Percentiles rank a stretch among this genome's conserved stretches.
These are phyloP conservation scores for Helicoverpa armigera DNA, from an alignment of 1,140 invertebrate genomes.

Conservation along the genomic window DNA sequence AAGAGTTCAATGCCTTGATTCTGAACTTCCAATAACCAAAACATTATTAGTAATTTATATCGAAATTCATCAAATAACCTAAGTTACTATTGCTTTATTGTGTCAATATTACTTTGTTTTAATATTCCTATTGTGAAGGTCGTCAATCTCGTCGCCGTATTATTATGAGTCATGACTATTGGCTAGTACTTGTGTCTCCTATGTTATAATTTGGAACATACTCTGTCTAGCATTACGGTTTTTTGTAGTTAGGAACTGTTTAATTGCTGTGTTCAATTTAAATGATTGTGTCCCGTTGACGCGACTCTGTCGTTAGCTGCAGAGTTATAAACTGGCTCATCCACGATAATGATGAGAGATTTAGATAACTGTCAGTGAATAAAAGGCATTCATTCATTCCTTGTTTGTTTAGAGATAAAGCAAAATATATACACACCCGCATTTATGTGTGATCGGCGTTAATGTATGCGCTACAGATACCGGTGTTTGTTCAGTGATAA, in stretches of 20 bases:
- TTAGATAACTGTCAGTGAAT: slow-evolving; percentile 23
- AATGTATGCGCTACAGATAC: slow-evolving; percentile 73
- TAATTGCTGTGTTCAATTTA: neutral
- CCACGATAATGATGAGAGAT: slow-evolving; percentile 5
- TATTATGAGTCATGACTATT: slow-evolving; percentile 26
- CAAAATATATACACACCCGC: slow-evolving; percentile 50
- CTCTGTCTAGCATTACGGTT: neutral
- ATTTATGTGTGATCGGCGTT: slow-evolving; percentile 60
- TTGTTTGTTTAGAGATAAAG: slow-evolving; percentile 42
- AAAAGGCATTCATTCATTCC: slow-evolving; percentile 39
- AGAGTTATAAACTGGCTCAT: neutral
- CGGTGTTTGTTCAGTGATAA: slow-evolving; percentile 80
- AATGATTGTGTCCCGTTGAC: neutral
- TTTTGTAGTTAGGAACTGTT: neutral
- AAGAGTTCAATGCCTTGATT: slow-evolving; percentile 1
- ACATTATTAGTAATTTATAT: slow-evolving; percentile 16
- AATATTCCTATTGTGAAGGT: slow-evolving; percentile 36
- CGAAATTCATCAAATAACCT: neutral
- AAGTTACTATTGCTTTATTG: neutral
- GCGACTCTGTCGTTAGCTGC: neutral
- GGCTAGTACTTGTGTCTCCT: neutral
- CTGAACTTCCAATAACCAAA: neutral
- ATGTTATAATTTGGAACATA: neutral
- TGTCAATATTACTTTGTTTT: slow-evolving; percentile 26
- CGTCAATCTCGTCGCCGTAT: slow-evolving; percentile 14